phyloP scores from a whole-genome alignment of 2,113 vertebrate genomes.

The Acrocephalus arundinaceus region DNA sequence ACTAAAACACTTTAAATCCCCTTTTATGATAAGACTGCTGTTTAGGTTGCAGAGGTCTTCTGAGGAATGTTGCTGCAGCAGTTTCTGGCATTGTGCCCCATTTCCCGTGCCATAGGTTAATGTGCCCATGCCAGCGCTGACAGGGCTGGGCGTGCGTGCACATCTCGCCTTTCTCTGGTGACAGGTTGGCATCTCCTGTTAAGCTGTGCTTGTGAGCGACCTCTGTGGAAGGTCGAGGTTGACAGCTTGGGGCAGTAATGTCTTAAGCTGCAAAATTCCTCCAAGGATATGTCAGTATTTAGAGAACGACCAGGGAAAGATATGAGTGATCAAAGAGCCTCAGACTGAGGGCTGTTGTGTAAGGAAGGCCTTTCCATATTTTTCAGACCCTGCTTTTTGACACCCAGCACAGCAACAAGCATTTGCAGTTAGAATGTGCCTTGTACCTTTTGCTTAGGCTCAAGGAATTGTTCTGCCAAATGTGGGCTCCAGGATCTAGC shows the following conservation, averaged over 20 bases:
- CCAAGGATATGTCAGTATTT: background rate
- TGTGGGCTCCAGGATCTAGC: background rate
- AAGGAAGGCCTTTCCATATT: background rate
- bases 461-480: background rate
- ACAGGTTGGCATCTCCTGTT: background rate
- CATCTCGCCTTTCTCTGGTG: background rate
- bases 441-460: background rate
- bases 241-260: background rate
- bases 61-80: background rate
- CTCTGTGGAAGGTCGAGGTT: background rate
- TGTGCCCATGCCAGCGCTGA: fast-evolving
- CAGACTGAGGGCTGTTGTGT: background rate
- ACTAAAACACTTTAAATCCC: background rate
- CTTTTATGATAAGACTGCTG: background rate
- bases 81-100: background rate
- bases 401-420: background rate
- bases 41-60: background rate
- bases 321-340: background rate
- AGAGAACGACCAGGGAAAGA: background rate
- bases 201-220: background rate
- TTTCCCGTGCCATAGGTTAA: background rate
- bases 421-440: background rate
- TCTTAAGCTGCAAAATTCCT: background rate
- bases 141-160: background rate
- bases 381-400: background rate